Evolutionary conservation across 2,888 invertebrate species (phyloP), one percentile per base, ranked within the genome.

Genomic region (Pimpla rufipes): DNA sequence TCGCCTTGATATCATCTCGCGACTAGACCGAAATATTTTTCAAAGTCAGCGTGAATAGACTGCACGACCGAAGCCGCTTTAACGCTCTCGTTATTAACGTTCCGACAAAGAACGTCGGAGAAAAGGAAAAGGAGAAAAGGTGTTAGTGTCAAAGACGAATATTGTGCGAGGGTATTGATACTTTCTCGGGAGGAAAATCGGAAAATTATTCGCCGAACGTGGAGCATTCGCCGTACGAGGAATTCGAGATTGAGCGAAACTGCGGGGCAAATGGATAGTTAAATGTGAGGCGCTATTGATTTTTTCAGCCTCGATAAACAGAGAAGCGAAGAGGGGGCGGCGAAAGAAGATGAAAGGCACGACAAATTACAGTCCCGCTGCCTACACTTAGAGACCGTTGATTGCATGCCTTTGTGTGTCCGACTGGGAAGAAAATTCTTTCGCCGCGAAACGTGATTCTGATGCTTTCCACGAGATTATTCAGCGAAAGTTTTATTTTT

Each of bases 241-340:
- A 79, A 66, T 35, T 81, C 79, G 75, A 77, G 74, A 50, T 57
- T 50, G 67, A 78, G 75, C 52, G 70, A 80, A 82, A 76, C 66
- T 45, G 73, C 80, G 66, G 79, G 73, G 79, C n/a, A 85, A 82
- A 84, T 81, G 77, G 52, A 57, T 50, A 84, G 83, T 84, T 84
- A 85, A 84, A 85, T 80, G 85, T 76, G 85, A 84, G 83, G 85
- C 80, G 79, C 84, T 88, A 88, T 88, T 88, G 88, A 88, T 88
- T 88, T 83, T 88, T 88, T 87, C 86, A 87, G 86, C 88, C 84
- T 87, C 87, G 84, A 88, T 87, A 87, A 89, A 88, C 87, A 86
- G 81, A 76, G 83, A 82, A 82, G 73, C 80, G 66, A 64, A 68
- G 75, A 59, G 68, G 79, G 70, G 71, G 75, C 67, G 85, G 42